Conservation (phyloP, 2,888 invertebrate species). For the Cantharis rustica region DNA sequence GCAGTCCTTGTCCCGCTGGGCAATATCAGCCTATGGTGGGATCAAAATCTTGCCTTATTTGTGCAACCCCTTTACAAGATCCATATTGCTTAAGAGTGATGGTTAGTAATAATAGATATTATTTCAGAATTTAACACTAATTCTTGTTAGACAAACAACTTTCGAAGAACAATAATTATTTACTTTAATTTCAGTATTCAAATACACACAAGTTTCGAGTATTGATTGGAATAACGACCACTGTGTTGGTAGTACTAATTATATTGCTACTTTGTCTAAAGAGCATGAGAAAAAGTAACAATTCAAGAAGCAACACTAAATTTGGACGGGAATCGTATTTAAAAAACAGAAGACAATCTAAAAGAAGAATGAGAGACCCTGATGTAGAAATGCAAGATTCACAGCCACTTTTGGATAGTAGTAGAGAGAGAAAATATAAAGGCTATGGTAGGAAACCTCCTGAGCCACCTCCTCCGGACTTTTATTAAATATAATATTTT, state of each 20-base stretch:
- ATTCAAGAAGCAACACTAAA: background rate
- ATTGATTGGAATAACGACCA: conserved; percentile 14
- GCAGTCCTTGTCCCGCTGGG: conserved; percentile 48
- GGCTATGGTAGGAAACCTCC: conserved; percentile 30
- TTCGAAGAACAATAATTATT: background rate
- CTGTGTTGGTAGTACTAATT: conserved; percentile 14
- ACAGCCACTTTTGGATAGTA: conserved; percentile 16
- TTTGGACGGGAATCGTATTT: background rate
- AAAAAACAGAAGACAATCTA: conserved; percentile 5
- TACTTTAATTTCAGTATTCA: conserved; percentile 19
- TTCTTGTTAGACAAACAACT: background rate
- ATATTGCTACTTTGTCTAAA: conserved; percentile 11
- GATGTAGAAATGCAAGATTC: conserved; percentile 33
- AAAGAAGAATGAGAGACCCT: conserved; percentile 15
- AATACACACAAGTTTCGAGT: conserved; percentile 22
- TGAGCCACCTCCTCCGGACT: conserved; percentile 42
- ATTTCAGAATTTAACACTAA: background rate
- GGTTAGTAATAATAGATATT: conserved; percentile 4
- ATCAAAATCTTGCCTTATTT: conserved; percentile 49
- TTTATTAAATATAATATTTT: conserved; percentile 28
- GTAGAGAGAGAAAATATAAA: conserved; percentile 5
- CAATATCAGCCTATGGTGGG: conserved; percentile 52
- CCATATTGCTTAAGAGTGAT: conserved; percentile 25
- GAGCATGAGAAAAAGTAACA: background rate
- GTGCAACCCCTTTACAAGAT: conserved; percentile 51